Base-by-base conservation (phyloP, 2,113 vertebrate genomes). In the Triplophysa siluroides region DNA sequence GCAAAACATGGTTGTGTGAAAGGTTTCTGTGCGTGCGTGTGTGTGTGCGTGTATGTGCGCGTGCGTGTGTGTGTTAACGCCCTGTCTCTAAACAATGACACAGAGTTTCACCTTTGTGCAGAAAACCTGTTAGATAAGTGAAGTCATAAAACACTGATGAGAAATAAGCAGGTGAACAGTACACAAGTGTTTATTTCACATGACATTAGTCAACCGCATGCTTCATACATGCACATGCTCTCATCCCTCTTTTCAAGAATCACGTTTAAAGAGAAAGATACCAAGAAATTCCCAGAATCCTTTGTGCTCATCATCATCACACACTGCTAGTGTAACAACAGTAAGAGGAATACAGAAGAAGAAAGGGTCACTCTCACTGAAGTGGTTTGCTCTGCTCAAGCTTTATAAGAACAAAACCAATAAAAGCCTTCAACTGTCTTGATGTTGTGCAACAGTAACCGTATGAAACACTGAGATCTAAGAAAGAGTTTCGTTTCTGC, bases 181-280 rank as follows among this genome's bases (percentile, higher is more conserved):
- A 78, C 45, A 67, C 77, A 86, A 81, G 62, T 70, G 72, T 88
- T 90, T 74, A 87, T 89, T 81, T 60, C 72, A 10, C 78, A 88
- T 85, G 70, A 88, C 82, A 83, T 86, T 82, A 76, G 9, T 64
- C 80, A 83, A 61, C 83, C 68, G 65, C 89, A 89, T 88, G 88
- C 88, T 82, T 41, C 76, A 66, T 77, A 38, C 33, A 7, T 38
- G 45, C 2, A 41, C 72, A 47, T 75, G 72, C 72, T 60, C 43
- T 19, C 33, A 75, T 75, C 72, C 33, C 54, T 73, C 54, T 13
- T 4, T 54, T 23, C 60, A 60, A 23, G 1, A 54, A 54, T 16
- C 52, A 50, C 45, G 0, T 50, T 50, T 50, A 43, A 56, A 71
- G 76, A 84, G 82, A 83, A 2, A 29, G 26, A 29, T 29, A 29